Base-by-base conservation (phyloP, 1,140 invertebrate species). In the Chrysomallon squamiferum region DNA sequence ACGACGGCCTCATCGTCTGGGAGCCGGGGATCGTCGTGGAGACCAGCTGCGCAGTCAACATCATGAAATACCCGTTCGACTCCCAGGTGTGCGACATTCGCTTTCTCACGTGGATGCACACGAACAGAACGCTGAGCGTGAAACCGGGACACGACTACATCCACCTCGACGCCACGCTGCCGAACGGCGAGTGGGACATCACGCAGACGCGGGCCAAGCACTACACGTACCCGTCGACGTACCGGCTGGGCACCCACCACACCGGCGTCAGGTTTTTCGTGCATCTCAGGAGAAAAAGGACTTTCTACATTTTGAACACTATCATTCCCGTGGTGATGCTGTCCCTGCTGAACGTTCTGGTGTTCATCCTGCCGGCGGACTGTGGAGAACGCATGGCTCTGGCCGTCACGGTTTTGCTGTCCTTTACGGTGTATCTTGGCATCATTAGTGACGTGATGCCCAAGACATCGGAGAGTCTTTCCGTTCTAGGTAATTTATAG, bases 391-490 rank as follows among this genome's bases (percentile, higher is more conserved):
- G 89, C 68, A 87, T 89, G 43, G 85, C 87, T 6, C 84, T 88
- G 22, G 87, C 88, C 22, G 81, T 89, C 29, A 88, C 88, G 5
- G 87, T 89, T 11, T 82, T 89, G 4, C 78, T 89, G n/a, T 86
- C 89, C 6, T 88, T 89, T 72, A 87, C 87, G 47, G 88, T 89
- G 20, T 89, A 89, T 74, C 85, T 89, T 82, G 78, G 89, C 43
- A 86, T 87, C 65, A 87, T 89, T 41, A 86, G 87, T 22, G 88
- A 89, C 69, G 88, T 86, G 65, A 85, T 89, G 78, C 88, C 88
- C 11, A 86, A 88, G 69, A 89, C 88, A 2, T 88, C 88, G 5
- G 87, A 88, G 49, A 76, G 74, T 38, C 72, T 84, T 30, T 84
- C 84, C 9, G 56, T 85, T 0, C 86, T 89, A n/a, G 87, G 79